Base-by-base conservation (phyloP, 2,797 vertebrate genomes). In the Garrulus glandarius region DNA sequence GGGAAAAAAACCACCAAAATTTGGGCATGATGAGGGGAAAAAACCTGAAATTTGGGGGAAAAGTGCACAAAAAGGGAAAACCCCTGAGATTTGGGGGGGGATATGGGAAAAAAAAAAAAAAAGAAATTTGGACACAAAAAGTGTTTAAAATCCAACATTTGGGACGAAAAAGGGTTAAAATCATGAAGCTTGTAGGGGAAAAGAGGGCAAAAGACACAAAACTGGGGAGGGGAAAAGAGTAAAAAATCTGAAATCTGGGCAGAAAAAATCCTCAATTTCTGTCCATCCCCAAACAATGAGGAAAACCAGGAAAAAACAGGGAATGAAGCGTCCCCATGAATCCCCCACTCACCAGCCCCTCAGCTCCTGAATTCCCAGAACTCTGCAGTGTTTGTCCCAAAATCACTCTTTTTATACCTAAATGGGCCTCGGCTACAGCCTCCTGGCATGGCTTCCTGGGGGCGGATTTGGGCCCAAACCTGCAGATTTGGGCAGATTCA, bases 1-100 rank as follows among this genome's bases (percentile, higher is more conserved):
- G 4, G 7, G 4, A 2, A 16, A 21, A 49, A 20, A 15, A 0
- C 3, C 24, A n/a, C 4, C 32, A 37, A 61, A 46, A 27, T 39
- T 29, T 39, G 19, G 14, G 10, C 29, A 32, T 21, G 27, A 47
- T 47, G 23, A 47, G 23, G 46, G 52, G 4, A 47, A 47, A 47
- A 24, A 27, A 19, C 6, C 30, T 64, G 61, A n/a, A 64, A 24
- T 65, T 64, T 30, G 18, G 15, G 34, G 34, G 15, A 5, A 23
- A 68, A 68, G 15, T 68, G 47, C 27, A 68, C 34, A 50, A 68
- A 50, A 30, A 30, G 6, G 27, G 34, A 20, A 50, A 27, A 12
- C 11, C 8, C 24, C 24, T 10, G 23, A 46, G 17, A 53, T 15
- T 22, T n/a, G 3, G 4, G 4, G 13, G 22, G 23, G 46, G 15